Percentiles rank a stretch among this genome's conserved stretches.
Conservation (phyloP, 2,113 vertebrate species). For the Saimiri boliviensis region DNA sequence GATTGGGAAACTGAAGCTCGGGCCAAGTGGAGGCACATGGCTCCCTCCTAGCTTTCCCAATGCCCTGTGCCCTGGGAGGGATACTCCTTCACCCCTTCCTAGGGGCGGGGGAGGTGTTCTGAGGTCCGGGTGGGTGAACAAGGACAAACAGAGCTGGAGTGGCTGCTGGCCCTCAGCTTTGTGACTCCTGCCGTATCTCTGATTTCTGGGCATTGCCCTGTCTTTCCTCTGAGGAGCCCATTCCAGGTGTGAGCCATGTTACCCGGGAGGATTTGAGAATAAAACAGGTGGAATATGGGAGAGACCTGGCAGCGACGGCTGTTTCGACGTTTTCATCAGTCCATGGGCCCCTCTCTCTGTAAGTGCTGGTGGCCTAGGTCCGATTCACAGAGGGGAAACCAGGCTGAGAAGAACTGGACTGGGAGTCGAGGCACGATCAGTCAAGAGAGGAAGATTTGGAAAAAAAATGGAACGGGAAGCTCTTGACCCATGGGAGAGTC, state of each 20-base stretch:
- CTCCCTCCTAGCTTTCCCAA: slow-evolving; percentile 60
- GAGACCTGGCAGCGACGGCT: background rate
- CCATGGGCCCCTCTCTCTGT: background rate
- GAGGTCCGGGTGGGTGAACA: no score
- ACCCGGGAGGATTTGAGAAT: background rate
- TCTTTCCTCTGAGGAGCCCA: background rate
- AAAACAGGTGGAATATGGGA: background rate
- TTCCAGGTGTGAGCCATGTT: background rate
- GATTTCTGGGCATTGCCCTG: background rate
- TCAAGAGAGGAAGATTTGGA: background rate
- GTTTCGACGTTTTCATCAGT: background rate
- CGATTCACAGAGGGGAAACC: no score
- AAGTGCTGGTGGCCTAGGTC: background rate
- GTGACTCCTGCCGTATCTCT: background rate
- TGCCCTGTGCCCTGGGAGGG: background rate
- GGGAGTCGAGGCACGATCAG: background rate
- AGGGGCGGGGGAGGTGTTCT: background rate
- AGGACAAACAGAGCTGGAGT: background rate
- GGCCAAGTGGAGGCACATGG: slow-evolving; percentile 62
- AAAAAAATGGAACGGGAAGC: background rate
- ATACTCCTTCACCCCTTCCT: slow-evolving; percentile 48
- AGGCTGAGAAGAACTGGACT: background rate
- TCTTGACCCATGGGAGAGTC: background rate
- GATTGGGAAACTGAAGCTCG: slow-evolving; percentile 65
- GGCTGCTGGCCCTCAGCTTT: background rate